Evolutionary conservation across 2,797 vertebrate genomes (phyloP).

Genomic region (Oreortyx pictus): DNA sequence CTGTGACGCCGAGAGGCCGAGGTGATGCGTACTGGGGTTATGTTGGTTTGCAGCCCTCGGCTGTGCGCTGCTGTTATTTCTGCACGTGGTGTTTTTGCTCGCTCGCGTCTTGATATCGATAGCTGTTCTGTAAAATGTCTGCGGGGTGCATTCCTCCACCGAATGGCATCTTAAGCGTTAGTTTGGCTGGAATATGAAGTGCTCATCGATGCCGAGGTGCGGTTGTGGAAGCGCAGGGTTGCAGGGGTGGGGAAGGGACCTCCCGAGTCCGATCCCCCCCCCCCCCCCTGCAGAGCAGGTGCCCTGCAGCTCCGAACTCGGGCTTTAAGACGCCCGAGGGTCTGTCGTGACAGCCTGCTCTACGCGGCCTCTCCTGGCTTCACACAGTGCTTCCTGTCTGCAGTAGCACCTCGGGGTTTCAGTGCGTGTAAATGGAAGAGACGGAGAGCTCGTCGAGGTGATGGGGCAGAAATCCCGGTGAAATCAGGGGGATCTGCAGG

Average conservation of each 20-base stretch:
- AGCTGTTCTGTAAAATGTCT: background rate
- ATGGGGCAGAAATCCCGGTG: background rate
- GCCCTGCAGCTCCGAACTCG: too few species aligned
- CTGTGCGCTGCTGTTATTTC: background rate
- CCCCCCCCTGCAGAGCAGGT: too few species aligned
- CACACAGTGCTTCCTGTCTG: constrained; percentile 32
- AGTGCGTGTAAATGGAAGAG: background rate
- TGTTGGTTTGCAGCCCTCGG: background rate
- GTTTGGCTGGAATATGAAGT: background rate
- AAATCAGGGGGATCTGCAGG: background rate
- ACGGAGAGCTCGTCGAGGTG: background rate
- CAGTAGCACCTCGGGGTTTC: background rate
- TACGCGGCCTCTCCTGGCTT: constrained; percentile 23
- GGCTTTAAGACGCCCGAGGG: too few species aligned
- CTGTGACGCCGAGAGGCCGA: background rate
- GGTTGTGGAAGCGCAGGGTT: background rate
- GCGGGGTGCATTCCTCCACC: background rate
- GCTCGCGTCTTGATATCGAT: background rate
- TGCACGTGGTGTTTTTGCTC: background rate
- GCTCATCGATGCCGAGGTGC: background rate
- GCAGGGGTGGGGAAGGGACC: too few species aligned
- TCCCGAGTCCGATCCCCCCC: too few species aligned
- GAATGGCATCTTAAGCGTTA: background rate
- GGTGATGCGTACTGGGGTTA: background rate
- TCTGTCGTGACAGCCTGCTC: too few species aligned